Percentiles rank a stretch among this genome's conserved stretches.
Conservation (phyloP, 2,113 vertebrate species). For the Lasiurus cinereus region DNA sequence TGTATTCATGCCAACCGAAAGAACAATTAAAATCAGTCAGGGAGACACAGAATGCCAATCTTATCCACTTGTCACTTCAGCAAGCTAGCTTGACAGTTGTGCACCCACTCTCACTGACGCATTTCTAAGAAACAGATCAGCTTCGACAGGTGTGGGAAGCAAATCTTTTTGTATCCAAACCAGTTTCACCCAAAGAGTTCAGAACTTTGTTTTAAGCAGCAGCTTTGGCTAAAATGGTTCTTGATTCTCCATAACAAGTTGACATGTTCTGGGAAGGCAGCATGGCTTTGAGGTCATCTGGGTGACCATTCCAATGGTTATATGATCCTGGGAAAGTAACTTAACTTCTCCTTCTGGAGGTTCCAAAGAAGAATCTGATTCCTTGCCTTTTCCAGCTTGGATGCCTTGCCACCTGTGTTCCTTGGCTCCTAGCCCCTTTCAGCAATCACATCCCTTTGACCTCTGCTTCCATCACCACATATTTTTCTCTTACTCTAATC, state of each 20-base stretch:
- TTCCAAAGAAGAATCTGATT: not conserved
- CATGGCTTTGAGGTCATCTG: not conserved
- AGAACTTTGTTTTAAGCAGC: not conserved
- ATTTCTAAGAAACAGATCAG: conserved; percentile 35
- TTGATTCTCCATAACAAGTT: not conserved
- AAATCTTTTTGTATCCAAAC: conserved; percentile 48
- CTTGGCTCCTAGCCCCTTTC: not conserved
- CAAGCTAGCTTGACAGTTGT: conserved; percentile 6
- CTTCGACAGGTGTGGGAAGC: conserved; percentile 32
- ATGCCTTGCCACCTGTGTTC: not conserved
- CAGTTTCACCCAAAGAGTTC: not conserved
- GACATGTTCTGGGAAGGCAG: not conserved
- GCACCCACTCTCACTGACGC: not conserved
- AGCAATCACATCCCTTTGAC: not conserved
- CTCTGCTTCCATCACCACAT: not conserved
- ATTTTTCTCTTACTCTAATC: not conserved
- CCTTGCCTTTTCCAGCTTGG: not conserved
- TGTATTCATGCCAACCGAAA: conserved; percentile 40
- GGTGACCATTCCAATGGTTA: not conserved
- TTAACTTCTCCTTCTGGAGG: not conserved
- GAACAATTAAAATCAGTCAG: conserved; percentile 63
- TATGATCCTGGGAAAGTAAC: not conserved
- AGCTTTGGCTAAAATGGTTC: not conserved
- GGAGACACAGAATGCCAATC: conserved; percentile 30
- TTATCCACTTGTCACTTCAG: conserved; percentile 56